Base-by-base conservation (phyloP, 1,140 invertebrate species). In the Zaprionus vittiger region DNA sequence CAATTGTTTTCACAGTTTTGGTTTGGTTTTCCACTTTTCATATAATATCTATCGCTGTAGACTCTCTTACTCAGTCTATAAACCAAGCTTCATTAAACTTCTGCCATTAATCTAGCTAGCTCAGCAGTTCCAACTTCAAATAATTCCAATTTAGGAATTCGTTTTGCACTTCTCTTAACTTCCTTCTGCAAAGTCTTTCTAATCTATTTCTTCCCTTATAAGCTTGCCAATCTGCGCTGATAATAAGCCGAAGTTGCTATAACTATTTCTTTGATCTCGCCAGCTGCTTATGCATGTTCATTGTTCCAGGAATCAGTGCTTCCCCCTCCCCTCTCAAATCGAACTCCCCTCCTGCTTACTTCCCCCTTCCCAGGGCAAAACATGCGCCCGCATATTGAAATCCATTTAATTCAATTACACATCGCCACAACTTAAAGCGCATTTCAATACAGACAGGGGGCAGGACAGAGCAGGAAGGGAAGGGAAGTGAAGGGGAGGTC, bases 401-500 rank as follows among this genome's bases (percentile, higher is more conserved):
- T 87, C 83, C 78, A 89, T 87, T 87, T 87, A 87, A 87, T 87
- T 87, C 84, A 87, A 87, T 87, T 89, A 87, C 81, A 74, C 73
- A 83, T 73, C 81, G 74, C 81, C 84, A 81, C 84, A 81, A 89
- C 84, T 87, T 89, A 79, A 87, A 87, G 84, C 81, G 71, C 71
- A 80, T 80, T 80, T 80, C 78, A 77, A 77, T 80, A 73, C 84
- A 77, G 41, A 2, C 41, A 37, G 37, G 63, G 31, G 31, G 44
- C 59, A 56, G 17, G 17, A 31, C 64, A 68, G 54, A 70, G 65
- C 54, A 67, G 64, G n/a, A 7, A 9, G 12, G 52, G 54, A 20
- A 4, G 5, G 24, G 4, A 5, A 26, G 5, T 2, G 24, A 24
- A 24, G 28, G 28, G 65, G 64, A 37, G 57, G 61, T 73, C 69